These are phyloP conservation scores for Trichogramma dendrolimi DNA, from an alignment of 2,888 invertebrate genomes.

Conservation along the genomic window DNA sequence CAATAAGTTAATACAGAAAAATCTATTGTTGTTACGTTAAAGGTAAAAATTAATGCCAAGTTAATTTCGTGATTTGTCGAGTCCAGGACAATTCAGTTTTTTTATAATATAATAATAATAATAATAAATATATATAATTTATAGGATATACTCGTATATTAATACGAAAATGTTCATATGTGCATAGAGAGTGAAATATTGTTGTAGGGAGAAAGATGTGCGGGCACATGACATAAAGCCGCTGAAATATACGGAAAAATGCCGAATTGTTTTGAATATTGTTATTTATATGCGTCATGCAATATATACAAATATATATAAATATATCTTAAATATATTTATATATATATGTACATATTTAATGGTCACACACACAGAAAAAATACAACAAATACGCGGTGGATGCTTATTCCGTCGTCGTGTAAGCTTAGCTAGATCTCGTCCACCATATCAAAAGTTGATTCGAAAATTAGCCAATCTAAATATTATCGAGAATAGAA, in stretches of 20 bases:
- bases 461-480: no score
- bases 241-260: slow-evolving; percentile 20
- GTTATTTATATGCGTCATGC: slow-evolving; percentile 24
- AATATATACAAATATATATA: no score
- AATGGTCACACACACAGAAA: no score
- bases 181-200: slow-evolving; percentile 19
- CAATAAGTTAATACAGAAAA: slow-evolving; percentile 19
- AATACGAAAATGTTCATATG: slow-evolving; percentile 27
- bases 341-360: no score
- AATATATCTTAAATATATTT: no score
- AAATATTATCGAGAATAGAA: no score
- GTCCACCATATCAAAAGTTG: no score
- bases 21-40: slow-evolving; percentile 22
- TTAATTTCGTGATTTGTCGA: slow-evolving; percentile 25
- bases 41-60: slow-evolving; percentile 15
- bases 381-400: no score
- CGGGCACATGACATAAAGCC: slow-evolving; percentile 30
- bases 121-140: no score
- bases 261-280: slow-evolving; percentile 40
- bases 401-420: no score
- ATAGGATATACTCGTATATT: slow-evolving; percentile 27
- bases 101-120: slow-evolving; percentile 11
- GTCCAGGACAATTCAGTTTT: slow-evolving; percentile 24
- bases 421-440: no score
- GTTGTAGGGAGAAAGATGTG: slow-evolving; percentile 29